Evolutionary conservation across 2,888 invertebrate genomes (phyloP).

Genomic region (Ephialtes manifestator): DNA sequence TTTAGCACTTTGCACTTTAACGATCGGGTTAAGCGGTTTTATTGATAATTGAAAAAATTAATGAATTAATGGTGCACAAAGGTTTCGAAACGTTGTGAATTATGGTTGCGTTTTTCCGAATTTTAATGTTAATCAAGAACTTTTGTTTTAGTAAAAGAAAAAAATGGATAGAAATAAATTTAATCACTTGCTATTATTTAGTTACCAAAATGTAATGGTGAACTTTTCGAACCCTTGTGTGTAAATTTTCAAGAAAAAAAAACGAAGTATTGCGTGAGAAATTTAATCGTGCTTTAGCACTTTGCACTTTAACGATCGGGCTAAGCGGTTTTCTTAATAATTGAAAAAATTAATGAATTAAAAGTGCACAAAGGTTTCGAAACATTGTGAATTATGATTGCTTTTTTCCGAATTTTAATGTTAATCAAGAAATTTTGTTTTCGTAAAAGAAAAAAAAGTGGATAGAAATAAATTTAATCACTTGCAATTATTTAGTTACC

Average conservation of each 20-base stretch:
- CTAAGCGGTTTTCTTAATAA: background rate
- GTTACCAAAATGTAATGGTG: background rate
- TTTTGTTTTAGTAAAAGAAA: background rate
- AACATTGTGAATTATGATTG: background rate
- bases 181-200: background rate
- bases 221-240: background rate
- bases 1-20: background rate
- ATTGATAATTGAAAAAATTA: background rate
- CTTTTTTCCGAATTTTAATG: no score
- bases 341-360: background rate
- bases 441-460: background rate
- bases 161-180: background rate
- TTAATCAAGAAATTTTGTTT: background rate
- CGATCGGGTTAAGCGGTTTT: background rate
- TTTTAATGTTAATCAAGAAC: background rate
- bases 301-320: background rate
- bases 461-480: background rate
- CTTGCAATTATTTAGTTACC: background rate
- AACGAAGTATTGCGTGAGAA: background rate
- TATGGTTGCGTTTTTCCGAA: no score
- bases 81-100: background rate
- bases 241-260: background rate
- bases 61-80: background rate
- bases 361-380: background rate
- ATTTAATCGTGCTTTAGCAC: background rate